Evolutionary conservation across 2,888 invertebrate species (phyloP).

Genomic region (Ischnura elegans): DNA sequence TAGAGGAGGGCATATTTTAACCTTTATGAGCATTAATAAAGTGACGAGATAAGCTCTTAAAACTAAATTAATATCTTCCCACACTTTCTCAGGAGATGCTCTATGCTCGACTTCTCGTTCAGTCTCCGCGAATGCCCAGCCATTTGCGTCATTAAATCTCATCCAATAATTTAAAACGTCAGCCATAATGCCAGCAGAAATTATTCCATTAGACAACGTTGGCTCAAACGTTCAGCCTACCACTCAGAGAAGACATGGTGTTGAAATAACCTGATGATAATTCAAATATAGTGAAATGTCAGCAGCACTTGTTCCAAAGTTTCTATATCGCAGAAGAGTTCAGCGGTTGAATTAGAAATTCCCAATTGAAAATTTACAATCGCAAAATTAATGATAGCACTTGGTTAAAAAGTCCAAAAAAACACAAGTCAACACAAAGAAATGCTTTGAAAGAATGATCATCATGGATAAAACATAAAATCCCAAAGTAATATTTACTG

Average conservation of each 20-base stretch:
- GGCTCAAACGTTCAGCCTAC: background rate
- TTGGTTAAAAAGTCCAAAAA: no score
- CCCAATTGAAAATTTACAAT: background rate
- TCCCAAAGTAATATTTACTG: no score
- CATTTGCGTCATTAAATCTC: background rate
- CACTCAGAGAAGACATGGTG: background rate
- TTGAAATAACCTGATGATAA: background rate
- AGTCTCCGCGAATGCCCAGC: background rate
- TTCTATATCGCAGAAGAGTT: background rate
- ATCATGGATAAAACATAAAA: no score
- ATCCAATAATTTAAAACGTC: conserved; percentile 8
- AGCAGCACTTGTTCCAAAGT: background rate
- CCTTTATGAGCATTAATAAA: conserved; percentile 15
- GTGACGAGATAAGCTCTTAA: background rate
- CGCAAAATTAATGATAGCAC: no score
- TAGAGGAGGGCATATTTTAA: background rate
- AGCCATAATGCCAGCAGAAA: background rate
- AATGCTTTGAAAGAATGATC: no score
- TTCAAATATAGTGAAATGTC: background rate
- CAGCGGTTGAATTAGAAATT: background rate
- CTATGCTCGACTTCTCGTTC: background rate
- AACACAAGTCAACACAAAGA: no score
- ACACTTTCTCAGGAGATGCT: background rate
- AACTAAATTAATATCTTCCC: background rate
- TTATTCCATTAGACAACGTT: background rate